Conservation (phyloP, 1,140 invertebrate species). For the Chlorops oryzae region DNA sequence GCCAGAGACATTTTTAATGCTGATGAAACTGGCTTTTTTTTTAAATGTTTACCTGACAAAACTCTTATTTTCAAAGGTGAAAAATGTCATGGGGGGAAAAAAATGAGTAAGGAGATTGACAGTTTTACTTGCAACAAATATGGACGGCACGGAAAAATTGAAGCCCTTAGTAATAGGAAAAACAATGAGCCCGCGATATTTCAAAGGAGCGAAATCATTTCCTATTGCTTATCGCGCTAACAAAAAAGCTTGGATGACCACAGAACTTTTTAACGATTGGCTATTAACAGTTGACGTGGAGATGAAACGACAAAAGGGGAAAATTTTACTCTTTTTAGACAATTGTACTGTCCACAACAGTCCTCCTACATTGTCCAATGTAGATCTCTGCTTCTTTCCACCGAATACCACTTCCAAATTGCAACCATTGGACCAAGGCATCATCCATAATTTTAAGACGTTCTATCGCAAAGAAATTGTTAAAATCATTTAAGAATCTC, state of each 20-base stretch:
- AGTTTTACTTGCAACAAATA: slow-evolving; percentile 13
- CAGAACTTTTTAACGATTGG: slow-evolving; percentile 21
- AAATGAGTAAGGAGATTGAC: slow-evolving; percentile 13
- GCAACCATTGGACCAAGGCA: neutral
- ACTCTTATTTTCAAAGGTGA: slow-evolving; percentile 17
- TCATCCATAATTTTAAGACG: neutral
- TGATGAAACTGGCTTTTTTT: no score
- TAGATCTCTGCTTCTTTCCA: neutral
- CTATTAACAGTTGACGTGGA: neutral
- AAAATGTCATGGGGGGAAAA: slow-evolving; percentile 19
- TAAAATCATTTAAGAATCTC: neutral
- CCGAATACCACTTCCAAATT: neutral
- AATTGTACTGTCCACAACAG: slow-evolving; percentile 7
- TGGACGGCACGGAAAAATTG: no score
- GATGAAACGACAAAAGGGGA: slow-evolving; percentile 7
- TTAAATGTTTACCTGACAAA: slow-evolving; percentile 18
- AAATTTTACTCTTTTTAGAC: slow-evolving; percentile 6
- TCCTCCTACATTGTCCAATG: slow-evolving; percentile 1
- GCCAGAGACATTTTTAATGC: no score
- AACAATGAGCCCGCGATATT: slow-evolving; percentile 47
- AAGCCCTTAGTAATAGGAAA: slow-evolving; percentile 48
- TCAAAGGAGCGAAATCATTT: slow-evolving; percentile 41
- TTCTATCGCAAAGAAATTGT: neutral
- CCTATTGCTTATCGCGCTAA: slow-evolving; percentile 44
- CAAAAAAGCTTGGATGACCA: slow-evolving; percentile 49